A percentile compares a stretch with the other conserved stretches of the same genome.
Conservation (phyloP, 2,888 invertebrate species). For the Laothoe populi region DNA sequence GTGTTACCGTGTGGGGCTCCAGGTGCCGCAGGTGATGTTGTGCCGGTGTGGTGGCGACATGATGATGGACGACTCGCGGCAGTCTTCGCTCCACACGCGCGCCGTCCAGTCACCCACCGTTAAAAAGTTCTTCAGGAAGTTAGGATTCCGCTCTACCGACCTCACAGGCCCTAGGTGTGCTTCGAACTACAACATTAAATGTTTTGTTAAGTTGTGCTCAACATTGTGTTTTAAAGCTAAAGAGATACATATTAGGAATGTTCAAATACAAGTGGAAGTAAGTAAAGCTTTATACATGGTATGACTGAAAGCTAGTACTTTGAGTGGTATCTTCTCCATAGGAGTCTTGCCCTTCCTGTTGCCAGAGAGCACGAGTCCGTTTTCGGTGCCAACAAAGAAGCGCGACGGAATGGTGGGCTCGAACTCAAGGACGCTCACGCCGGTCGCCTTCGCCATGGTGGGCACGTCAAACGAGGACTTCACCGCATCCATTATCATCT, state of each 20-base stretch:
- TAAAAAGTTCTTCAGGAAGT: slow-evolving; percentile 96
- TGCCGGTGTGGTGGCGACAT: slow-evolving; percentile 91
- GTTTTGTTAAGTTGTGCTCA: not conserved
- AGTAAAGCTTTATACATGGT: not conserved
- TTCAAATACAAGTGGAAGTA: not conserved
- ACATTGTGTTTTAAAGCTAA: not conserved
- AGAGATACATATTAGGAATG: not conserved
- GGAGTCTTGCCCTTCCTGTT: slow-evolving; percentile 89
- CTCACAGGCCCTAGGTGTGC: slow-evolving; percentile 94
- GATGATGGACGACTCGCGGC: slow-evolving; percentile 94
- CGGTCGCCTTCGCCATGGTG: slow-evolving; percentile 83
- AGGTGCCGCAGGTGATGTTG: slow-evolving; percentile 89
- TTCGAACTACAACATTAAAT: slow-evolving; percentile 64
- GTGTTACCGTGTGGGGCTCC: slow-evolving; percentile 90
- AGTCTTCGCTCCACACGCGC: slow-evolving; percentile 97
- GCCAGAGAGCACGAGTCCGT: slow-evolving; percentile 86
- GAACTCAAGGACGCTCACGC: slow-evolving; percentile 87
- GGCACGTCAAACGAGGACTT: slow-evolving; percentile 79
- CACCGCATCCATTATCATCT: slow-evolving; percentile 87
- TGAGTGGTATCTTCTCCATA: slow-evolving; percentile 86
- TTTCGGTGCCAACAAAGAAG: slow-evolving; percentile 89
- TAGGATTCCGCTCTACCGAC: slow-evolving; percentile 94
- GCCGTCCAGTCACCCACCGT: slow-evolving; percentile 97
- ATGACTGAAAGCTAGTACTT: slow-evolving; percentile 64
- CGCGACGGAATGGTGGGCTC: slow-evolving; percentile 90